A percentile compares a stretch with the other conserved stretches of the same genome.
These are phyloP conservation scores for Crossaster papposus DNA, from an alignment of 53 echinoderm and acorn worm genomes.

Conservation along the genomic window DNA sequence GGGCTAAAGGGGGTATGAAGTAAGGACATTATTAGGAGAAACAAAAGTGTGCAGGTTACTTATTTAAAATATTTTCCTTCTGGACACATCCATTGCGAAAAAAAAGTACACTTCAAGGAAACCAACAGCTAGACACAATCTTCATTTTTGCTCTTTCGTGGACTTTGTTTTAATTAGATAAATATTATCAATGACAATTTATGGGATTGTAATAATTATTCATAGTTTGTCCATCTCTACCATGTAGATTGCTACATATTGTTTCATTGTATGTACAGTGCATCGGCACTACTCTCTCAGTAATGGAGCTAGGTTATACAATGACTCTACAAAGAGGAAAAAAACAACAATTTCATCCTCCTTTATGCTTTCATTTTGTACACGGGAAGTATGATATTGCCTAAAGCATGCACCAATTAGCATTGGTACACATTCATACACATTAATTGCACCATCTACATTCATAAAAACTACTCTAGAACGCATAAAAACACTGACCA, in stretches of 20 bases:
- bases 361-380: slow-evolving; percentile 36
- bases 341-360: not conserved
- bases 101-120: too few species aligned
- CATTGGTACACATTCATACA: slow-evolving; percentile 36
- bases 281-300: slow-evolving; percentile 21
- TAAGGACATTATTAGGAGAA: too few species aligned
- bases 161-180: slow-evolving; percentile 62
- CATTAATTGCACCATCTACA: slow-evolving; percentile 58
- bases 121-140: not conserved
- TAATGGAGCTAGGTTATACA: slow-evolving; percentile 35
- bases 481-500: slow-evolving; percentile 41
- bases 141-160: slow-evolving; percentile 49
- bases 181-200: slow-evolving; percentile 60
- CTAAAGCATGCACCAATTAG: slow-evolving; percentile 31
- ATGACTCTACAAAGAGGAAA: slow-evolving; percentile 19
- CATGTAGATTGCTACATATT: slow-evolving; percentile 39
- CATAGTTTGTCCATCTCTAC: slow-evolving; percentile 44
- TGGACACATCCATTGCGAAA: too few species aligned
- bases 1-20: too few species aligned
- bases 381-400: slow-evolving; percentile 54
- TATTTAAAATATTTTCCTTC: too few species aligned
- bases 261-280: slow-evolving; percentile 58
- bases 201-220: slow-evolving; percentile 54
- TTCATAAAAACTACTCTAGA: slow-evolving; percentile 56
- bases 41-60: too few species aligned